Percentiles rank a stretch among this genome's conserved stretches.
Conservation (phyloP, 2,797 vertebrate species). For the Yasuhikotakia modesta region DNA sequence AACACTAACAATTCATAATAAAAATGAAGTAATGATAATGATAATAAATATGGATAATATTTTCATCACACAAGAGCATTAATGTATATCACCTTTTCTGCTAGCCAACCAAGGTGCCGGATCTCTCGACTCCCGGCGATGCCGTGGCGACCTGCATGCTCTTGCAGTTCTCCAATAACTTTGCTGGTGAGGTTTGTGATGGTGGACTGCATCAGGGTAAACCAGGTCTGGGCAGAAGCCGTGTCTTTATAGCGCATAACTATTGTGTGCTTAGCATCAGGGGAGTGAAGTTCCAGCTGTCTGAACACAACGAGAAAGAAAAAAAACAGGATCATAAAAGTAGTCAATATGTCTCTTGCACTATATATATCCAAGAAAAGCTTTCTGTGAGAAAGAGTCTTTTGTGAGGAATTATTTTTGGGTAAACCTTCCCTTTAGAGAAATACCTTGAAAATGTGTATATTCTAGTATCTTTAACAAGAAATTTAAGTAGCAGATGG, state of each 20-base stretch:
- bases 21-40: too few species aligned
- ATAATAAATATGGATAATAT: too few species aligned
- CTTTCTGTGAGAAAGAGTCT: not conserved
- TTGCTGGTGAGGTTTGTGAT: conserved; percentile 77
- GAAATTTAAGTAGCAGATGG: not conserved
- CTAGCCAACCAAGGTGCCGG: conserved; percentile 94
- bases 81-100: conserved; percentile 84
- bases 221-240: conserved; percentile 89
- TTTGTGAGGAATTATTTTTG: not conserved
- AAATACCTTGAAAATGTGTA: not conserved
- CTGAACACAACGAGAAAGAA: conserved; percentile 75
- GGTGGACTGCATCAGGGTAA: conserved; percentile 84
- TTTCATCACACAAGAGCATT: not conserved
- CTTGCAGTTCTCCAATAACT: conserved; percentile 83
- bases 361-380: too few species aligned
- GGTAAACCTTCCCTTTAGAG: not conserved
- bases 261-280: conserved; percentile 90
- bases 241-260: conserved; percentile 90
- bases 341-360: too few species aligned
- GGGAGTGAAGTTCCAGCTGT: conserved; percentile 96
- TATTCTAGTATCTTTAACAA: not conserved
- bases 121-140: conserved; percentile 89
- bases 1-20: too few species aligned
- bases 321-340: conserved; percentile 37
- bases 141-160: conserved; percentile 83